These are phyloP conservation scores for Nilaparvata lugens DNA, from an alignment of 1,140 invertebrate species.

Conservation along the genomic window DNA sequence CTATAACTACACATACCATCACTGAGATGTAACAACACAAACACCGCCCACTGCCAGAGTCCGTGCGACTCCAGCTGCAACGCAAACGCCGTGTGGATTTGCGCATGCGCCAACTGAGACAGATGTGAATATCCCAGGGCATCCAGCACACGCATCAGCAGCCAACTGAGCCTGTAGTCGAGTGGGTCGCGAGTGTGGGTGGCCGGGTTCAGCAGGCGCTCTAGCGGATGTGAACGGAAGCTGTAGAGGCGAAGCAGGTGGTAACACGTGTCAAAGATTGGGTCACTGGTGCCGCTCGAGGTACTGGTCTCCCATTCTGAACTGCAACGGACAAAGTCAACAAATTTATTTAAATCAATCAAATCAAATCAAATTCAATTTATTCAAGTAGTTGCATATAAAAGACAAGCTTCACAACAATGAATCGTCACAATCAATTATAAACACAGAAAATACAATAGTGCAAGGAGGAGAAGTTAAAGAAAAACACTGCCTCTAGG, in stretches of 20 bases:
- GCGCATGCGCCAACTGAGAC: constrained; percentile 42
- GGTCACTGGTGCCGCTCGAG: constrained; percentile 26
- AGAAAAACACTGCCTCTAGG: no score
- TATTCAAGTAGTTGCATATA: no score
- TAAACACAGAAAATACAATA: no score
- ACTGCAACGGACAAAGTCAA: neutral
- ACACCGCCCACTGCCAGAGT: constrained; percentile 83
- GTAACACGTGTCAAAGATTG: constrained; percentile 65
- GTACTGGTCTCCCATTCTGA: neutral
- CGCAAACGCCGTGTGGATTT: constrained; percentile 64
- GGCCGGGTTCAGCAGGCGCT: constrained; percentile 61
- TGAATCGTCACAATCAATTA: constrained; percentile 18
- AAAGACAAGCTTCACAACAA: no score
- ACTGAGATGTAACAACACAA: constrained; percentile 71
- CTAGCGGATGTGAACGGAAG: constrained; percentile 50
- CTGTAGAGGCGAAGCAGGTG: constrained; percentile 71
- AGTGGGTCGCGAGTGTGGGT: constrained; percentile 68
- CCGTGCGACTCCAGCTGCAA: constrained; percentile 72
- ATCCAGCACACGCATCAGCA: constrained; percentile 59
- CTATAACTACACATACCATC: no score
- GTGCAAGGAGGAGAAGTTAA: no score
- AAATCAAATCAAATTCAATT: no score
- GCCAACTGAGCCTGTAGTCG: constrained; percentile 74
- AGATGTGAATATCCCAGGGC: constrained; percentile 62
- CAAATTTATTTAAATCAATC: neutral